Evolutionary conservation across 2,888 invertebrate species (phyloP).

Genomic region (Drosophila barbarae): DNA sequence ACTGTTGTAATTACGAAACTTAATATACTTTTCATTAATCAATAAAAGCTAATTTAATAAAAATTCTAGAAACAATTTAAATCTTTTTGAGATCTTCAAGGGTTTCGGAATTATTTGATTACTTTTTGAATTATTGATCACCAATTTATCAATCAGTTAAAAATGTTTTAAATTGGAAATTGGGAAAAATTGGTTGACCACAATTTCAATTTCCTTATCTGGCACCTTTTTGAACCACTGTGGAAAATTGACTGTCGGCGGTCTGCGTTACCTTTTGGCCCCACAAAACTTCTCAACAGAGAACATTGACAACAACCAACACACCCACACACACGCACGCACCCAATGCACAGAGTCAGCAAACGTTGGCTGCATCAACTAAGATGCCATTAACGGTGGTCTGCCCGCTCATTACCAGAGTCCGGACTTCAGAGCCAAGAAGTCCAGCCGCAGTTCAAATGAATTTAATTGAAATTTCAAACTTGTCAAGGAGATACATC

Average conservation of each 20-base stretch:
- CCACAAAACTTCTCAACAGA: slow-evolving; percentile 16
- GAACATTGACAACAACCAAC: slow-evolving; percentile 24
- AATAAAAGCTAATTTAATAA: too few species aligned
- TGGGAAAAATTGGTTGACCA: background rate
- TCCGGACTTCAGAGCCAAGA: slow-evolving; percentile 33
- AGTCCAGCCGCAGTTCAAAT: slow-evolving; percentile 70
- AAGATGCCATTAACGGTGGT: slow-evolving; percentile 40
- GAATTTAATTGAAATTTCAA: slow-evolving; percentile 76
- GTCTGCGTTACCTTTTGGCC: slow-evolving; percentile 21
- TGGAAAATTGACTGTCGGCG: slow-evolving; percentile 12
- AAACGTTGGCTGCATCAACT: slow-evolving; percentile 36
- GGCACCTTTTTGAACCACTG: slow-evolving; percentile 11
- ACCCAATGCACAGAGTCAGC: slow-evolving; percentile 24
- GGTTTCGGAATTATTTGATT: too few species aligned
- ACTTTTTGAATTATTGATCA: too few species aligned
- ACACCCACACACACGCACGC: slow-evolving; percentile 32
- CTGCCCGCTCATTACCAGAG: slow-evolving; percentile 61
- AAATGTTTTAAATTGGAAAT: background rate
- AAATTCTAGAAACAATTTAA: too few species aligned
- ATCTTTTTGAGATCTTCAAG: too few species aligned
- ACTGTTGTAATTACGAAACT: background rate
- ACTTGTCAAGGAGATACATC: slow-evolving; percentile 66
- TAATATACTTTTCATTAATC: too few species aligned
- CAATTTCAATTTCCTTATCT: background rate
- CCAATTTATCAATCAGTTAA: too few species aligned